A percentile compares a stretch with the other conserved stretches of the same genome.
Evolutionary conservation across 2,797 vertebrate species (phyloP).

Genomic region (Rhincodon typus): DNA sequence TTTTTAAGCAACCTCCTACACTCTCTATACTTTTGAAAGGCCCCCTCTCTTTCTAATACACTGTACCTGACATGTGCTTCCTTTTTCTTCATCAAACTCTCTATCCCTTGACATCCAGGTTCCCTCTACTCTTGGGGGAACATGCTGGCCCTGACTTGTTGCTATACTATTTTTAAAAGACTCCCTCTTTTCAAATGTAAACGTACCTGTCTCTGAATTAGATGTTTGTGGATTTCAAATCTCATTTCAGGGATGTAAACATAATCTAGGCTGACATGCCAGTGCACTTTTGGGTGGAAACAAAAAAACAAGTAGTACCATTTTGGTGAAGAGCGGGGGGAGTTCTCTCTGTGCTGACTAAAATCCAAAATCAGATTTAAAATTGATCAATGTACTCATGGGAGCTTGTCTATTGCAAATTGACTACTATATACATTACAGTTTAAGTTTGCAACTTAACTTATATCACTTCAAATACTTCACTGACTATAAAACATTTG

Average conservation of each 20-base stretch:
- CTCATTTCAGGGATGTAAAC: background rate
- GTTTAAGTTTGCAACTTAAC: too few relatives aligned
- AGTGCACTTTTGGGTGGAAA: background rate
- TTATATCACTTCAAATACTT: background rate
- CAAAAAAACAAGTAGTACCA: background rate
- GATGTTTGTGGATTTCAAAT: background rate
- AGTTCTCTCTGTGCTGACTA: background rate
- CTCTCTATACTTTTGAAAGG: too few relatives aligned
- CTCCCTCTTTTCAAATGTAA: too few relatives aligned
- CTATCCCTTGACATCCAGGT: too few relatives aligned
- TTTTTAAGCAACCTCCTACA: too few relatives aligned
- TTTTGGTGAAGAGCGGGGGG: background rate
- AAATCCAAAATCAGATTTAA: background rate
- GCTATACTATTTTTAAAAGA: too few relatives aligned
- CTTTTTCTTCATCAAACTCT: too few relatives aligned
- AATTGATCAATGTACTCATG: background rate
- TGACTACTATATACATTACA: background rate
- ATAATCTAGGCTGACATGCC: background rate
- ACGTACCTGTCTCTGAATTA: background rate
- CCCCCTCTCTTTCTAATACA: too few relatives aligned
- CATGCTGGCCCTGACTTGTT: too few relatives aligned
- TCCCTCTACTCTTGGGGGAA: too few relatives aligned
- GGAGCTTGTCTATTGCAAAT: background rate
- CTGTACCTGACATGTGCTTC: too few relatives aligned
- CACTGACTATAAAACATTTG: background rate